A percentile compares a stretch with the other conserved stretches of the same genome.
Evolutionary conservation across 2,888 invertebrate genomes (phyloP).

Genomic region (Drosophila diplacantha): DNA sequence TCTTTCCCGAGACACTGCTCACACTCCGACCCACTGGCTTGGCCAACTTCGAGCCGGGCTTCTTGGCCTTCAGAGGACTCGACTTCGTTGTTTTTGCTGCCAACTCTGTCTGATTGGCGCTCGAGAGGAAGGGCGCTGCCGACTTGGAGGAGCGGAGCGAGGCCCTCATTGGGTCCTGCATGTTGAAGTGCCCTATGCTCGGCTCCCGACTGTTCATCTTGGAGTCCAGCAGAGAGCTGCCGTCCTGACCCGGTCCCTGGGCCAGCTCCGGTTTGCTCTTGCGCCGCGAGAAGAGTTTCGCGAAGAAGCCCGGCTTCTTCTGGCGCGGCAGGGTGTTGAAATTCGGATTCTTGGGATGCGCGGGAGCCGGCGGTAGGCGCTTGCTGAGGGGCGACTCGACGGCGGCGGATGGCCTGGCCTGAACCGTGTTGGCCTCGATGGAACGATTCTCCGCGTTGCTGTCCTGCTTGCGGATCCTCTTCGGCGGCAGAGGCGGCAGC

Average conservation of each 20-base stretch:
- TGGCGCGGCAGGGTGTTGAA: conserved; percentile 79
- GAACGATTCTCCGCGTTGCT: conserved; percentile 75
- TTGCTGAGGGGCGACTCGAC: conserved; percentile 79
- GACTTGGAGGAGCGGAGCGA: conserved; percentile 74
- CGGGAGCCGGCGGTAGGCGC: conserved; percentile 79
- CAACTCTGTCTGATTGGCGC: not conserved
- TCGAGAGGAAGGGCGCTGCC: conserved; percentile 60
- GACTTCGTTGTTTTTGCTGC: conserved; percentile 8
- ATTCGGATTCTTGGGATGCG: conserved; percentile 70
- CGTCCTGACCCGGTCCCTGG: conserved; percentile 51
- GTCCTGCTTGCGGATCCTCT: conserved; percentile 82
- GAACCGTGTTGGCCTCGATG: conserved; percentile 62
- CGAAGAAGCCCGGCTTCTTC: conserved; percentile 82
- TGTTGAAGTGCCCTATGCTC: conserved; percentile 70
- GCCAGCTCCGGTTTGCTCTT: conserved; percentile 79
- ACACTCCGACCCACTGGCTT: conserved; percentile 81
- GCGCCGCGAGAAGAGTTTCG: conserved; percentile 82
- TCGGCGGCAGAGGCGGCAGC: conserved; percentile 89
- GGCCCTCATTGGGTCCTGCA: conserved; percentile 71
- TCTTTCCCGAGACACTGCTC: conserved; percentile 81
- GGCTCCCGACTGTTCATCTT: conserved; percentile 72
- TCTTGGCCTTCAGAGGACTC: conserved; percentile 56
- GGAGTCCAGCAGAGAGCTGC: conserved; percentile 50
- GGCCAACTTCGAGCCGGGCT: conserved; percentile 63
- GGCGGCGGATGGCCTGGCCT: conserved; percentile 70